Base-by-base conservation (phyloP, 2,888 invertebrate genomes). In the Drosophila hawaiiensis region DNA sequence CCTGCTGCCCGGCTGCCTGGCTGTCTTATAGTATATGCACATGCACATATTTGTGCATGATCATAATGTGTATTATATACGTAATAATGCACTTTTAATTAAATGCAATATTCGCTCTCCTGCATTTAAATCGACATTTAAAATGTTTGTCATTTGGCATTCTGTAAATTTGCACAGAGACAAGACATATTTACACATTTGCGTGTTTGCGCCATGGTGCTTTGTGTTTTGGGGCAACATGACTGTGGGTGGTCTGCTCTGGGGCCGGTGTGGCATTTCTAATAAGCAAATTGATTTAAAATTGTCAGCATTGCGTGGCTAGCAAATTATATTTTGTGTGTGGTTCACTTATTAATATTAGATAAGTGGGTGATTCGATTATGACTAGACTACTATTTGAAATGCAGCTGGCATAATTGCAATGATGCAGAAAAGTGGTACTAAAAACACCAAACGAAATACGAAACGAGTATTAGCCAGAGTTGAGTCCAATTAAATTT, bases 51-150 rank as follows among this genome's bases (percentile, higher is more conserved):
- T 68, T 74, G 70, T 22, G 39, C 67, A 68, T 71, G 68, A 41
- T 50, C 62, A 49, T 76, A 71, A 66, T 62, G 29, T 53, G 52
- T 33, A 64, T 77, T 62, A 86, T 84, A 77, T 69, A 82, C 82
- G 68, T 80, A 77, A 86, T 86, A 89, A 89, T 88, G 83, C 86
- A 91, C 80, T 84, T 91, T 91, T 91, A 91, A 91, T 91, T 91
- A 89, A 91, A 91, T 80, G 77, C 78, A 39, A 60, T 65, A 33
- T 66, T 56, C 73, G 53, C 55, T 33, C 53, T 59, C 33, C 35
- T 60, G 63, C 77, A 71, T 69, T 76, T 68, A 67, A 77, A 82
- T 85, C 78, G 75, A 73, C 83, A 84, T 82, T 87, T 71, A 54
- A 63, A 73, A 80, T 78, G 73, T 78, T 74, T 76, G 76, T 39